These are phyloP conservation scores for Conus betulinus DNA, from an alignment of 1,140 invertebrate species.

Conservation along the genomic window DNA sequence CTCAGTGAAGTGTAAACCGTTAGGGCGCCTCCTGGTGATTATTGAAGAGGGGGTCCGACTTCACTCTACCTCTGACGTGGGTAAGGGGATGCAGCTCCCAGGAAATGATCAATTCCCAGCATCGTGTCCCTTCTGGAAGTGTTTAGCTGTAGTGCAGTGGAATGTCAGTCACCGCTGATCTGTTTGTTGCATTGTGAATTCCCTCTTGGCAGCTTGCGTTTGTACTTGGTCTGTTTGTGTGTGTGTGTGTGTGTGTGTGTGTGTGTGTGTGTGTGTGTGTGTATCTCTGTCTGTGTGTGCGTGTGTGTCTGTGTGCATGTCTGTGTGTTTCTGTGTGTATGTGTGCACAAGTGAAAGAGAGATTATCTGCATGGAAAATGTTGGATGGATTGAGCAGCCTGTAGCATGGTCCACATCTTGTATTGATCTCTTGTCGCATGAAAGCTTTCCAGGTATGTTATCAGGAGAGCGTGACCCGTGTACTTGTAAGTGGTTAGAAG, in stretches of 20 bases:
- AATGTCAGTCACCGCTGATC: neutral
- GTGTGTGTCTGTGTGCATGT: too few relatives aligned
- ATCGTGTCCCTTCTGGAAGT: neutral
- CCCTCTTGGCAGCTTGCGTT: neutral
- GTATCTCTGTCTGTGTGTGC: too few relatives aligned
- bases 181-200: neutral
- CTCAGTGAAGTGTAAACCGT: constrained; percentile 69
- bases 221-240: neutral
- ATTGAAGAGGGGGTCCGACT: constrained; percentile 82
- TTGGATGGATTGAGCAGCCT: too few relatives aligned
- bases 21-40: constrained; percentile 83
- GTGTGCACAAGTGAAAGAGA: too few relatives aligned
- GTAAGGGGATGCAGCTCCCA: constrained; percentile 66
- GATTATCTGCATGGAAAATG: too few relatives aligned
- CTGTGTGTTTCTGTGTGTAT: too few relatives aligned
- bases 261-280: neutral
- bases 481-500: too few relatives aligned
- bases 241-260: neutral
- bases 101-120: neutral
- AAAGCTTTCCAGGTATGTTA: too few relatives aligned
- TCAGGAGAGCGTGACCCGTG: too few relatives aligned
- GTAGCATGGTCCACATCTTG: too few relatives aligned
- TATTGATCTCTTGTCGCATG: too few relatives aligned
- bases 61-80: constrained; percentile 69
- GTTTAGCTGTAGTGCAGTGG: neutral